Percentiles rank a stretch among this genome's conserved stretches.
Evolutionary conservation across 1,140 invertebrate species (phyloP).

Genomic region (Drosophila littoralis): DNA sequence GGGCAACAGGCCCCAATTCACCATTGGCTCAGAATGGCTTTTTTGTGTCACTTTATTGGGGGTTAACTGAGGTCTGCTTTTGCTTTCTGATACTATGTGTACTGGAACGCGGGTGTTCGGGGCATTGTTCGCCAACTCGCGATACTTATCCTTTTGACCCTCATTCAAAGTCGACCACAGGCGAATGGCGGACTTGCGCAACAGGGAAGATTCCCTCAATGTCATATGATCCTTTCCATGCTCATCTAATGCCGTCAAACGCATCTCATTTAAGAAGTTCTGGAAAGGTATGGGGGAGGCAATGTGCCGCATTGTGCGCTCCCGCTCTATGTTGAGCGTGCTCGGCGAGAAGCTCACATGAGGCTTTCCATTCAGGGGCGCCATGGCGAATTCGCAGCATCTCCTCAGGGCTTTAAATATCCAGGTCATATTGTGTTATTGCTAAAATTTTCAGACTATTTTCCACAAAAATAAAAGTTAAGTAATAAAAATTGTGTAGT

Average conservation of each 20-base stretch:
- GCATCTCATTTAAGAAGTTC: constrained; percentile 30
- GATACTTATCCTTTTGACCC: constrained; percentile 8
- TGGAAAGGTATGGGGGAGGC: constrained; percentile 20
- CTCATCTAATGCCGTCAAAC: not conserved
- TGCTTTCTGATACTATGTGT: not conserved
- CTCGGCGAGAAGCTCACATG: constrained; percentile 2
- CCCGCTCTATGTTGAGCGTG: constrained; percentile 1
- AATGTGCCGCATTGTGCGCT: constrained; percentile 9
- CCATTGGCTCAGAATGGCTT: not conserved
- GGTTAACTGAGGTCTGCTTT: not conserved
- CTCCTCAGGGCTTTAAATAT: not conserved
- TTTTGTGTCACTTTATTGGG: not conserved
- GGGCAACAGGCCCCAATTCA: not conserved
- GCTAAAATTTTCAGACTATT: not conserved
- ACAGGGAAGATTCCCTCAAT: not conserved
- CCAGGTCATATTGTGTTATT: constrained; percentile 4
- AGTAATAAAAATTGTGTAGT: not conserved
- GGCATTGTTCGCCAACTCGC: not conserved
- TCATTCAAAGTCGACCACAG: not conserved
- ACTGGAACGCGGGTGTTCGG: not conserved
- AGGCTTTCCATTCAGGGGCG: not conserved
- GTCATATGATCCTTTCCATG: not conserved
- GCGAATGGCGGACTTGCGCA: constrained; percentile 1
- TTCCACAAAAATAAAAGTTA: not conserved
- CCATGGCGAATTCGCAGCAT: not conserved